Evolutionary conservation across 2,797 vertebrate species (phyloP).

Genomic region (Notamacropus eugenii): DNA sequence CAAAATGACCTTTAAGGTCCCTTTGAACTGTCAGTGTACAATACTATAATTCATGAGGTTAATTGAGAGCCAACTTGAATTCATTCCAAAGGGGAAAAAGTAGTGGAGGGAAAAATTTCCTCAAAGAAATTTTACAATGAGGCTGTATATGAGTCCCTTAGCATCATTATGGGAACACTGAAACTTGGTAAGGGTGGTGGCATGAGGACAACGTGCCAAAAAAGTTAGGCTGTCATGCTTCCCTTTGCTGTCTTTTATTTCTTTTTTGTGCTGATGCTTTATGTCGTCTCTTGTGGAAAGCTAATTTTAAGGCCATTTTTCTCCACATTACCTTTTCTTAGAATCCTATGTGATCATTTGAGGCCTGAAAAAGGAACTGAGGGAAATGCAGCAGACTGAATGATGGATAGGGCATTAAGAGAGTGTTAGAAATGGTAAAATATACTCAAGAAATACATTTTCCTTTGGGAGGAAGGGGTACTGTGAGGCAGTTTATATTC

Average conservation of each 20-base stretch:
- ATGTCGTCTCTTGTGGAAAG: conserved; percentile 57
- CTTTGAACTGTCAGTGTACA: neutral
- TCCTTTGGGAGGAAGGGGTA: conserved; percentile 23
- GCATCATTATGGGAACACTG: neutral
- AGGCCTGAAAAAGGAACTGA: conserved; percentile 45
- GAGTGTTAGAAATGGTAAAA: conserved; percentile 36
- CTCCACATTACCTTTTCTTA: conserved; percentile 54
- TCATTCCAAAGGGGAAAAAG: neutral
- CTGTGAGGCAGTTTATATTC: neutral
- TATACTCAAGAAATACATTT: conserved; percentile 14
- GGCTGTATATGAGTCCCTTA: conserved; percentile 33
- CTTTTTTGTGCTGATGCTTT: conserved; percentile 60
- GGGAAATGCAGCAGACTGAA: conserved; percentile 58
- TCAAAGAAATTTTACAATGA: neutral
- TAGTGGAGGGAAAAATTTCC: neutral
- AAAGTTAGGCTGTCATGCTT: neutral
- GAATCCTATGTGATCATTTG: conserved; percentile 51
- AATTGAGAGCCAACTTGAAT: neutral
- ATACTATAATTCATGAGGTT: neutral
- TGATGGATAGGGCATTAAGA: conserved; percentile 21
- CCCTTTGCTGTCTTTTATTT: conserved; percentile 18
- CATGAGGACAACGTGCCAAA: neutral
- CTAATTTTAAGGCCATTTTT: conserved; percentile 71
- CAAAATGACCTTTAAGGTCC: neutral
- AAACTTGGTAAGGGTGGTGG: neutral